Evolutionary conservation across 1,140 invertebrate species (phyloP), one percentile per base, ranked within the genome.

Genomic region (Agrilus planipennis): DNA sequence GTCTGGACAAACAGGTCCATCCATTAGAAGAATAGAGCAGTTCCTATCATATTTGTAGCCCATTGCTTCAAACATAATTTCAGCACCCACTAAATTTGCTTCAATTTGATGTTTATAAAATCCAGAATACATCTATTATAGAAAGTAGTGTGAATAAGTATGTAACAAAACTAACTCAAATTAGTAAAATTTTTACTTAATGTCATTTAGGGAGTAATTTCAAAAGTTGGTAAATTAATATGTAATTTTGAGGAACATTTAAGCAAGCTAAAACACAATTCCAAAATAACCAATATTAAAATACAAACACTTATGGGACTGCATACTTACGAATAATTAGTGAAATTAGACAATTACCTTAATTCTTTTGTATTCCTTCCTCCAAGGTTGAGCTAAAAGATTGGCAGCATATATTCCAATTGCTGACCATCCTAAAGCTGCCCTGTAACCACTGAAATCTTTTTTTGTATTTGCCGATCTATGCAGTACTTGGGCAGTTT

Each of bases 51-150:
- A 65, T 31, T 73, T 74, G 56, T 90, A 91, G 1, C 87, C 87
- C 82, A 91, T 84, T 39, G 77, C 71, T 48, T 79, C 69, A 34
- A 92, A 76, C 57, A 92, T 70, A 25, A 72, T 62, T 48, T 84
- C 80, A 1, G 81, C 80, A 42, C 79, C 79, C 11, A 78, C 61
- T 45, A 91, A 65, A 58, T 85, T 81, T 1, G 77, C 72, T 52
- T 86, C 78, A 20, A 92, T 76, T 56, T 89, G 79, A 58, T 90
- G 85, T 54, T 87, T 84, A 64, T 79, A 90, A 63, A 80, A 89
- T 12, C 87, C 87, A 47, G 78, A 81, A 55, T 84, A 89, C 36
- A 83, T 71, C 84, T 89, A 55, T 11, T 68, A 69, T n/a, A n/a
- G n/a, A n/a, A n/a, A n/a, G n/a, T n/a, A n/a, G n/a, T n/a, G n/a